These are phyloP conservation scores for Limnothrissa miodon DNA, from an alignment of 2,113 vertebrate species.

Conservation along the genomic window DNA sequence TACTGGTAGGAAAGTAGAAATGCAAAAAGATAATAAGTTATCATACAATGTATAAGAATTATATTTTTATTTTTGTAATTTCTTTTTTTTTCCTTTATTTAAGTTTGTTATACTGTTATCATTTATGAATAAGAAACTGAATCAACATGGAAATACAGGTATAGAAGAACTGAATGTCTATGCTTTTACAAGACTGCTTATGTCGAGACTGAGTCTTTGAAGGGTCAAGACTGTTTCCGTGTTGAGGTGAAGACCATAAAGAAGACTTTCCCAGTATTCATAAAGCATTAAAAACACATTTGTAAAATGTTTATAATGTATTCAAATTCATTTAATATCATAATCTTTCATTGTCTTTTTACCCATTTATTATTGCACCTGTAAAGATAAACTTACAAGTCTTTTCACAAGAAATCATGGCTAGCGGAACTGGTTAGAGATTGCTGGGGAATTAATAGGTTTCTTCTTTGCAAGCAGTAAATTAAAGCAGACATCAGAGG, in stretches of 20 bases:
- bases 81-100: not conserved
- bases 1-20: not conserved
- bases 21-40: not conserved
- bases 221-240: too few species aligned
- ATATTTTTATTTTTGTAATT: not conserved
- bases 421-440: not conserved
- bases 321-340: too few species aligned
- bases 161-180: too few species aligned
- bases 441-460: not conserved
- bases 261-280: too few species aligned
- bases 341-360: not conserved
- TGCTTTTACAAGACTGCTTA: too few species aligned
- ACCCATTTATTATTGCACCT: not conserved
- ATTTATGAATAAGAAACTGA: too few species aligned
- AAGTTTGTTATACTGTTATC: too few species aligned
- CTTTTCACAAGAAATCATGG: not conserved
- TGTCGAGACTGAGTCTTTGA: too few species aligned
- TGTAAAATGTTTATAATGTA: too few species aligned
- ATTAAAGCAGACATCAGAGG: not conserved
- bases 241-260: too few species aligned
- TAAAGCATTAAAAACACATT: too few species aligned
- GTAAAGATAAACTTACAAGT: not conserved
- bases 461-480: not conserved
- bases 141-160: too few species aligned
- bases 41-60: not conserved